Evolutionary conservation across 1,140 invertebrate species (phyloP).

Genomic region (Neodiprion lecontei): DNA sequence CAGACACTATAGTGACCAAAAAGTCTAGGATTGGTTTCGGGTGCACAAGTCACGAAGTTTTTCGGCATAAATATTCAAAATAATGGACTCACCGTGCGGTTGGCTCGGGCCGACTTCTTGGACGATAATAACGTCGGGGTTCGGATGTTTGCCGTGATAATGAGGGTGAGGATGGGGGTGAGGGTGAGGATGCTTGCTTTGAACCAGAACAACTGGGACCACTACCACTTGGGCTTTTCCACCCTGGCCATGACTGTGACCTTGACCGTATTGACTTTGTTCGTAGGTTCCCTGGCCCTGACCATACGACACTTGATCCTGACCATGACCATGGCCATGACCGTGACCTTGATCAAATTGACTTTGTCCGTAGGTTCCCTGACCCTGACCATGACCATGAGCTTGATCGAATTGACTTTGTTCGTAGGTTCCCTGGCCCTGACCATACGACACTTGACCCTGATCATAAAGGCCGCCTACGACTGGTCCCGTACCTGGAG

Average conservation of each 20-base stretch:
- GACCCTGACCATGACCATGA: not conserved
- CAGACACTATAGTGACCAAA: too few relatives aligned
- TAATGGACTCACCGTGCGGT: constrained; percentile 35
- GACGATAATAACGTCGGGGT: constrained; percentile 31
- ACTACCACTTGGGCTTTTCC: not conserved
- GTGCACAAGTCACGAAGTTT: too few relatives aligned
- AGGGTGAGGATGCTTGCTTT: not conserved
- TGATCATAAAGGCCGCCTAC: not conserved
- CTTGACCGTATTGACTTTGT: constrained; percentile 14
- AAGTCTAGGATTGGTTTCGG: too few relatives aligned
- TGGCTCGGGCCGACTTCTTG: constrained; percentile 27
- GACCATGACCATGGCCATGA: constrained; percentile 13
- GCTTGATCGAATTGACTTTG: constrained; percentile 15
- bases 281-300: not conserved
- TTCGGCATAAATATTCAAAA: too few relatives aligned
- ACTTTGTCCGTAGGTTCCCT: not conserved
- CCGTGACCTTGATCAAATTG: constrained; percentile 9
- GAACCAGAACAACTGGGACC: constrained; percentile 31
- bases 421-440: not conserved
- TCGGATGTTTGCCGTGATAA: not conserved
- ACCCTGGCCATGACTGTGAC: not conserved
- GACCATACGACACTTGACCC: not conserved
- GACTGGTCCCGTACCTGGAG: not conserved
- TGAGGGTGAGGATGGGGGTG: constrained; percentile 10
- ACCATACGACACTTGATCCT: not conserved